Conservation (phyloP, 2,797 vertebrate genomes). For the Sebastes vulpes region DNA sequence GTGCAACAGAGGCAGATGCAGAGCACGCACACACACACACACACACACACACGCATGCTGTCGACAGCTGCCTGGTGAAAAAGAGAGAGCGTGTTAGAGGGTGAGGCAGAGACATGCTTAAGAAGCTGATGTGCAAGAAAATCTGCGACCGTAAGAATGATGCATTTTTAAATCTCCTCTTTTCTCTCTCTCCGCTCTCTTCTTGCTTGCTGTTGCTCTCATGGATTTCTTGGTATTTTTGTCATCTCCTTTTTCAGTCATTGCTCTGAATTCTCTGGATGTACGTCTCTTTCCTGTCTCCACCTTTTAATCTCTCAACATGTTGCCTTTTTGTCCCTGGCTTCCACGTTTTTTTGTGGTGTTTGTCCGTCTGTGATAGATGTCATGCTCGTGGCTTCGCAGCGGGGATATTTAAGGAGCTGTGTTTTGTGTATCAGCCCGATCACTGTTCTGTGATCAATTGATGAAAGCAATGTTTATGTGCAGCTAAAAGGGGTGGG, state of each 20-base stretch:
- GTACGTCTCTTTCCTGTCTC: not conserved
- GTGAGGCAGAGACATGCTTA: conserved; percentile 86
- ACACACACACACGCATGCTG: not conserved
- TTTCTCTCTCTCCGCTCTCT: not conserved
- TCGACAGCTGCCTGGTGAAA: conserved; percentile 24
- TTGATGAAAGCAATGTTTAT: not conserved
- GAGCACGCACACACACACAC: conserved; percentile 13
- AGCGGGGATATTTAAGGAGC: not conserved
- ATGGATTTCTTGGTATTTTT: not conserved
- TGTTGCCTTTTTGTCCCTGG: conserved; percentile 31
- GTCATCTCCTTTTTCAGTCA: not conserved
- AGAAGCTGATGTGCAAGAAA: conserved; percentile 89
- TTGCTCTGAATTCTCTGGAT: not conserved
- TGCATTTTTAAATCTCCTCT: conserved; percentile 22
- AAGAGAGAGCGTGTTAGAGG: conserved; percentile 34
- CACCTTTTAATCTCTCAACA: not conserved
- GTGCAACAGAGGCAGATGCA: conserved; percentile 7
- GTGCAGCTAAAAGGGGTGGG: not conserved
- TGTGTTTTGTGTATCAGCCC: not conserved
- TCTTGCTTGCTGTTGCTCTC: not conserved
- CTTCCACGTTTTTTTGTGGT: not conserved
- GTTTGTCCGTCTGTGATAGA: not conserved
- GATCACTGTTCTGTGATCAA: not conserved
- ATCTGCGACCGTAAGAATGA: conserved; percentile 87
- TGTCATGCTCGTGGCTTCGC: conserved; percentile 10